These are phyloP conservation scores for Oreochromis grahami DNA, from an alignment of 2,797 vertebrate genomes.

Conservation along the genomic window DNA sequence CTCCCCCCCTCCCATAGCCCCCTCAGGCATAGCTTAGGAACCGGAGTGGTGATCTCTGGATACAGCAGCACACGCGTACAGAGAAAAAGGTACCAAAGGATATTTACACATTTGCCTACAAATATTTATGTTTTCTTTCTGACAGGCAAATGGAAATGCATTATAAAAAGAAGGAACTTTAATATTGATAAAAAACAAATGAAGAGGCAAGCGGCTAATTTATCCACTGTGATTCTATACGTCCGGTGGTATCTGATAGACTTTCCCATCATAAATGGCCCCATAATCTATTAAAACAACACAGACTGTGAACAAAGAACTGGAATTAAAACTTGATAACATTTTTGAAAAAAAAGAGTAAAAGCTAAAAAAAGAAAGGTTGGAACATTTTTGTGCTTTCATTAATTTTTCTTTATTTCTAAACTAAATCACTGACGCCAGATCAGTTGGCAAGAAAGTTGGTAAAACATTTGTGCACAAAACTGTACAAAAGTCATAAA, in stretches of 20 bases:
- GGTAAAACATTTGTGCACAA: not conserved
- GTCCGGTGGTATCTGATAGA: slow-evolving; percentile 32
- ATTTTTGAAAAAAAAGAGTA: not conserved
- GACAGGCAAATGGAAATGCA: not conserved
- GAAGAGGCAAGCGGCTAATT: not conserved
- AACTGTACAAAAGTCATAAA: not conserved
- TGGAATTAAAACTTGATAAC: slow-evolving; percentile 1
- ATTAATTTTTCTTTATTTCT: not conserved
- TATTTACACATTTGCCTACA: not conserved
- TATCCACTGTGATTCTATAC: slow-evolving; percentile 13
- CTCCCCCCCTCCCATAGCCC: not conserved
- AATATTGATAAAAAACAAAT: not conserved
- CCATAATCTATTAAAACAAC: not conserved
- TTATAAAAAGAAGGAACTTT: not conserved
- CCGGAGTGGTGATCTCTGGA: slow-evolving; percentile 50
- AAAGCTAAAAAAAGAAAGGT: not conserved
- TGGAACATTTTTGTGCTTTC: not conserved
- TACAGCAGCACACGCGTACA: not conserved
- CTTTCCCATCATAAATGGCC: not conserved
- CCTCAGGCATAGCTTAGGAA: slow-evolving; percentile 38
- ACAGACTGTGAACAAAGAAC: slow-evolving; percentile 6
- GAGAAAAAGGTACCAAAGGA: not conserved
- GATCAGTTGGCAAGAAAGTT: not conserved
- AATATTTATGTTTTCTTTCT: not conserved
- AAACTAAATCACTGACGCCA: not conserved